phyloP scores from a whole-genome alignment of 1,140 invertebrate species.

The Cydia fagiglandana region DNA sequence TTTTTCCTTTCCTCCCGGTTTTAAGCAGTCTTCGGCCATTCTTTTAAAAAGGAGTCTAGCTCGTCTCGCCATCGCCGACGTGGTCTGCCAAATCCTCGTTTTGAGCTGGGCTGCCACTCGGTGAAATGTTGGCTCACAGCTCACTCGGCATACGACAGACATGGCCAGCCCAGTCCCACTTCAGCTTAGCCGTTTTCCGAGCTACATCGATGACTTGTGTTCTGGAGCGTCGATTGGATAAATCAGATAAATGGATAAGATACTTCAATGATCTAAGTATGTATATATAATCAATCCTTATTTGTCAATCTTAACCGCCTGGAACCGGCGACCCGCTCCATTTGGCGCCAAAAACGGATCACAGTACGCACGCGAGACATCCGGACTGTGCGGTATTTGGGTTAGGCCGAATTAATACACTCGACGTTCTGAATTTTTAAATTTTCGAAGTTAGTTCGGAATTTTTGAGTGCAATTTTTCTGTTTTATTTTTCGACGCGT shows the following conservation, averaged over 20 bases:
- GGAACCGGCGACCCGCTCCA: slow-evolving; percentile 52
- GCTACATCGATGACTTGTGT: too few relatives aligned
- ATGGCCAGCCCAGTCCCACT: too few relatives aligned
- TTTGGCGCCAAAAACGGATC: slow-evolving; percentile 67
- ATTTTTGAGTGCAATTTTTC: background rate
- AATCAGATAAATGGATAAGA: background rate
- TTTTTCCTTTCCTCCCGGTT: too few relatives aligned
- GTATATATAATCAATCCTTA: slow-evolving; percentile 6
- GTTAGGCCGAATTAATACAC: slow-evolving; percentile 32
- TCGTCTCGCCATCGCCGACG: too few relatives aligned
- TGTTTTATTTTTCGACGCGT: background rate
- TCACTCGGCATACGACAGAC: too few relatives aligned
- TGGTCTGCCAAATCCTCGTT: too few relatives aligned
- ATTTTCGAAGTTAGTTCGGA: background rate
- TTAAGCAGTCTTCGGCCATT: too few relatives aligned
- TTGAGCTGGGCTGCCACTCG: too few relatives aligned
- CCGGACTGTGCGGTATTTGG: slow-evolving; percentile 47
- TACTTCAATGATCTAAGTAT: background rate
- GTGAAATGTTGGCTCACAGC: too few relatives aligned
- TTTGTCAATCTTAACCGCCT: slow-evolving; percentile 28
- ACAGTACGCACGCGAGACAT: slow-evolving; percentile 59
- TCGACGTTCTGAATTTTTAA: slow-evolving; percentile 12
- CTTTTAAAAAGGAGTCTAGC: too few relatives aligned
- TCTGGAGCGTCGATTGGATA: background rate
- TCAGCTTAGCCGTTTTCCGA: too few relatives aligned